phyloP scores from a whole-genome alignment of 2,113 vertebrate species.

The Elephantulus edwardii region DNA sequence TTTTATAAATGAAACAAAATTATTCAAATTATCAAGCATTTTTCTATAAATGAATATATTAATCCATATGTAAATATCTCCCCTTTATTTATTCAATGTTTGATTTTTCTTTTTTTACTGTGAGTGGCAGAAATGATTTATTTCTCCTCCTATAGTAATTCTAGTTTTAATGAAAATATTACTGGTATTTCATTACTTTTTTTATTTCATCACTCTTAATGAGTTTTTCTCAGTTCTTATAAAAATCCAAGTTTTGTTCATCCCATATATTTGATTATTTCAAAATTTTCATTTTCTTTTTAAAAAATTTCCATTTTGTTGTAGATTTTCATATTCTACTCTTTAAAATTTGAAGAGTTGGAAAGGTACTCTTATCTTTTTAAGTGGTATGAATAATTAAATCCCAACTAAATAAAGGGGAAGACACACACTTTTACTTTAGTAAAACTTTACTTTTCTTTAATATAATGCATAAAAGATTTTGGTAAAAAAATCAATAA shows the following conservation, averaged over 20 bases:
- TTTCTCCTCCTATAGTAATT: background rate
- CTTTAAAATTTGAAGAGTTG: constrained; percentile 38
- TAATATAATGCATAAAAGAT: constrained; percentile 67
- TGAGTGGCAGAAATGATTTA: constrained; percentile 1
- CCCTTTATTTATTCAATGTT: constrained; percentile 13
- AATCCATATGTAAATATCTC: background rate
- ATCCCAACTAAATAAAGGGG: constrained; percentile 71
- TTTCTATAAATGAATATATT: constrained; percentile 41
- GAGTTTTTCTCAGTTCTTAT: background rate
- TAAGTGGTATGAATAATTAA: constrained; percentile 35
- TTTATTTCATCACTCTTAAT: background rate
- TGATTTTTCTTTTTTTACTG: constrained; percentile 40
- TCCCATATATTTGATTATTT: background rate
- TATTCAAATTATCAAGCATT: constrained; percentile 20
- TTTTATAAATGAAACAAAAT: constrained; percentile 37
- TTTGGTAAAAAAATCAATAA: constrained; percentile 50
- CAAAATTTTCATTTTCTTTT: background rate
- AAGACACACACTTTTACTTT: constrained; percentile 69
- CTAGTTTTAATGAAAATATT: constrained; percentile 34
- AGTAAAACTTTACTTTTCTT: constrained; percentile 75
- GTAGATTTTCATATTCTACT: constrained; percentile 32
- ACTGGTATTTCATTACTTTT: constrained; percentile 35
- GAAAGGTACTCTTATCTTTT: background rate
- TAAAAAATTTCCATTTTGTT: constrained; percentile 14
- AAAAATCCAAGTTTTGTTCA: background rate